phyloP scores from a whole-genome alignment of 1,140 invertebrate genomes.

The Drosophila subobscura region DNA sequence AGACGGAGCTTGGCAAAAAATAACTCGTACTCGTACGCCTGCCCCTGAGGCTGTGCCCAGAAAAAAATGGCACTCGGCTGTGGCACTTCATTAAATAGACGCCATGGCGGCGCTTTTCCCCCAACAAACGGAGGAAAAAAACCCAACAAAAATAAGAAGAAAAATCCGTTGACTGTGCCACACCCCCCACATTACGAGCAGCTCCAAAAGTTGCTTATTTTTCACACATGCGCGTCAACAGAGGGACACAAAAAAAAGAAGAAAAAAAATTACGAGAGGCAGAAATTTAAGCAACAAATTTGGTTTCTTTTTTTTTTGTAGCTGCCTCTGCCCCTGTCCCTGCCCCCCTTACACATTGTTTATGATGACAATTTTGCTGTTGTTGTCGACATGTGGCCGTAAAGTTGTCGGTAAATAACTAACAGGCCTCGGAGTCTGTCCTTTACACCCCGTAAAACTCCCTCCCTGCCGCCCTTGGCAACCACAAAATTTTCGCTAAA shows the following conservation, averaged over 20 bases:
- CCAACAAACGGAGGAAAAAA: slow-evolving; percentile 23
- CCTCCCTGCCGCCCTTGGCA: too few relatives aligned
- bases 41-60: slow-evolving; percentile 7
- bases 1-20: slow-evolving; percentile 7
- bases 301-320: slow-evolving; percentile 29
- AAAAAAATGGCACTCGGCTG: slow-evolving; percentile 33
- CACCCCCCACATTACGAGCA: slow-evolving; percentile 63
- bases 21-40: slow-evolving; percentile 35
- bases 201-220: slow-evolving; percentile 63
- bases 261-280: slow-evolving; percentile 30
- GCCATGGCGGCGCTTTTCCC: slow-evolving; percentile 67
- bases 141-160: slow-evolving; percentile 7
- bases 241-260: slow-evolving; percentile 12
- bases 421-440: slow-evolving; percentile 52
- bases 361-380: slow-evolving; percentile 73
- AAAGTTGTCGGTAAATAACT: slow-evolving; percentile 80
- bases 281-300: slow-evolving; percentile 71
- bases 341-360: slow-evolving; percentile 55
- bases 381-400: slow-evolving; percentile 73
- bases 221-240: slow-evolving; percentile 74
- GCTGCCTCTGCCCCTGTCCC: background rate
- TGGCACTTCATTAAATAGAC: slow-evolving; percentile 79
- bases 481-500: background rate
- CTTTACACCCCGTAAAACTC: background rate
- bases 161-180: slow-evolving; percentile 47